phyloP scores from a whole-genome alignment of 2,113 vertebrate species.

The Xiphorhynchus elegans region DNA sequence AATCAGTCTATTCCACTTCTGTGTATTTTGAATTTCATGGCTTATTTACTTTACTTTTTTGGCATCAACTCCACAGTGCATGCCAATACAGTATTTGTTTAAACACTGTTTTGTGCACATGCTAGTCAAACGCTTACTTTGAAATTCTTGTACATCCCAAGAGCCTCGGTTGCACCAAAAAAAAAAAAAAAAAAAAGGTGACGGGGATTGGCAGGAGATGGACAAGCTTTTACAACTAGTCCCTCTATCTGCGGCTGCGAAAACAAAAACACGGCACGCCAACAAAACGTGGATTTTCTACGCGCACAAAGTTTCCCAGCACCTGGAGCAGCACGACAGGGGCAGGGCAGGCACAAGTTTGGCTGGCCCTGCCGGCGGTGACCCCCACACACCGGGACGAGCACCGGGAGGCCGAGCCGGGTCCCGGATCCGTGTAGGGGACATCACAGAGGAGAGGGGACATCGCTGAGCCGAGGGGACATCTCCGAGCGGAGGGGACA shows the following conservation, averaged over 20 bases:
- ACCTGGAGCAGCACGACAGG: not conserved
- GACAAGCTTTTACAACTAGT: constrained; percentile 70
- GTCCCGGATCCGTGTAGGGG: not conserved
- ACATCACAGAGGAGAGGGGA: not conserved
- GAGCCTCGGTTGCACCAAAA: constrained; percentile 18
- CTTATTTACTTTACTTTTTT: constrained; percentile 83
- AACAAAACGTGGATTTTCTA: not conserved
- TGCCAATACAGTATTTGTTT: constrained; percentile 82
- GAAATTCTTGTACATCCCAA: constrained; percentile 74
- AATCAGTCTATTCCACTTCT: constrained; percentile 64
- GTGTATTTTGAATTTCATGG: constrained; percentile 82
- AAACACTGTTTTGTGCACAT: constrained; percentile 76
- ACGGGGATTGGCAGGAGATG: not conserved
- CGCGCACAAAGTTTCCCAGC: not conserved
- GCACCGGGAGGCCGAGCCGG: not conserved
- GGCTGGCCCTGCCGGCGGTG: not conserved
- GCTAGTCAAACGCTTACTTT: constrained; percentile 75
- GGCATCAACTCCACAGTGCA: constrained; percentile 71
- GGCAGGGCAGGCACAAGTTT: not conserved
- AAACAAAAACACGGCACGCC: constrained; percentile 21
- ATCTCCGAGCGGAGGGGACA: not conserved
- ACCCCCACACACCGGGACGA: not conserved
- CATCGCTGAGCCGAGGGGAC: not conserved
- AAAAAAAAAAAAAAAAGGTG: not conserved
- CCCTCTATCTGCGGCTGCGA: constrained; percentile 64